Evolutionary conservation across 2,888 invertebrate genomes (phyloP).

Genomic region (Drosophila longiperda): DNA sequence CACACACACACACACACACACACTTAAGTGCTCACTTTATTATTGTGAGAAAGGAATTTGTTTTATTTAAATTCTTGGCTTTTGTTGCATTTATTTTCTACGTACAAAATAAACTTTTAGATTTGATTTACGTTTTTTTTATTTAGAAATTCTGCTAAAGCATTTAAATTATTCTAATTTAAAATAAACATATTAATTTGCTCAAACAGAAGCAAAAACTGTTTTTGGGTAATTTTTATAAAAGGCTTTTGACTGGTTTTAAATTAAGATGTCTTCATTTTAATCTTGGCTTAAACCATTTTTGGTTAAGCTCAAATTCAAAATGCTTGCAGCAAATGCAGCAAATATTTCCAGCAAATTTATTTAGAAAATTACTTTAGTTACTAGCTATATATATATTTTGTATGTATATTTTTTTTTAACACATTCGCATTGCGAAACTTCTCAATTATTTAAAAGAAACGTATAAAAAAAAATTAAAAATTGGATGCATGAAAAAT

Average conservation of each 20-base stretch:
- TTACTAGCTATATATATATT: neutral
- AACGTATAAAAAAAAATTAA: slow-evolving; percentile 1
- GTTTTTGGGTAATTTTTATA: neutral
- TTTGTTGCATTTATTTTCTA: slow-evolving; percentile 5
- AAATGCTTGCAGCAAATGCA: neutral
- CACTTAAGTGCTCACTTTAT: slow-evolving; percentile 40
- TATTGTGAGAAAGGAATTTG: slow-evolving; percentile 46
- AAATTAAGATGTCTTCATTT: no score
- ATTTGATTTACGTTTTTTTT: neutral
- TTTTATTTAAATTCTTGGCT: slow-evolving; percentile 5
- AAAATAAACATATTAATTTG: neutral
- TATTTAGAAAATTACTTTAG: neutral
- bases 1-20: neutral
- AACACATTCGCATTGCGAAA: slow-evolving; percentile 9
- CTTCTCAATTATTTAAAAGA: slow-evolving; percentile 56
- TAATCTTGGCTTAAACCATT: no score
- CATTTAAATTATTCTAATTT: neutral
- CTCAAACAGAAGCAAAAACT: neutral
- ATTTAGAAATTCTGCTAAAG: neutral
- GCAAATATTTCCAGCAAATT: neutral
- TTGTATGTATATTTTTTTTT: neutral
- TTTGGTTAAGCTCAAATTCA: neutral
- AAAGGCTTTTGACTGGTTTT: neutral
- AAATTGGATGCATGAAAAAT: slow-evolving; percentile 34
- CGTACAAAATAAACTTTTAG: neutral